These are phyloP conservation scores for Brevimyrus niger DNA, from an alignment of 2,113 vertebrate species.

Conservation along the genomic window DNA sequence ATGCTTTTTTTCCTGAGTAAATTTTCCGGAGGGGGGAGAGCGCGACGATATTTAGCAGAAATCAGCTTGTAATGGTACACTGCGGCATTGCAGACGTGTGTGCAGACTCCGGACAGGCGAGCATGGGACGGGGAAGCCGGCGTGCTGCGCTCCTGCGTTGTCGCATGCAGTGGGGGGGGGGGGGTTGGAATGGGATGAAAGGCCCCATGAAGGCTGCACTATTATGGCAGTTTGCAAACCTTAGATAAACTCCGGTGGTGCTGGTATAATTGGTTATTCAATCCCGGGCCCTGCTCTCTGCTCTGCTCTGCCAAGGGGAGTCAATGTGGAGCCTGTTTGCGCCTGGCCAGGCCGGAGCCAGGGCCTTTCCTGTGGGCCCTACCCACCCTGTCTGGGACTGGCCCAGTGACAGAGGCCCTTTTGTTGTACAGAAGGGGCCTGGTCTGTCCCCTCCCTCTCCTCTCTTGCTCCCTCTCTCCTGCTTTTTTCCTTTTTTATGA, in stretches of 20 bases:
- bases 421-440: constrained; percentile 82
- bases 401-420: constrained; percentile 88
- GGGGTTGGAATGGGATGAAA: constrained; percentile 73
- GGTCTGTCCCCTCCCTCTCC: constrained; percentile 49
- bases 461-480: constrained; percentile 27
- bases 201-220: constrained; percentile 76
- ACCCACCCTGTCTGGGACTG: constrained; percentile 93
- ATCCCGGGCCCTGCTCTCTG: constrained; percentile 81
- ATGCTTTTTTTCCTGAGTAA: not conserved
- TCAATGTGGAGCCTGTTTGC: constrained; percentile 91
- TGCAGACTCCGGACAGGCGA: not conserved
- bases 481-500: constrained; percentile 42
- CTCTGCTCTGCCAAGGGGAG: constrained; percentile 83
- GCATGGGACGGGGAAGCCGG: not conserved
- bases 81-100: not conserved
- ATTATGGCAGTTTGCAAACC: constrained; percentile 83
- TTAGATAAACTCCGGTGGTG: constrained; percentile 86
- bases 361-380: constrained; percentile 95
- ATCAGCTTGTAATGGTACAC: not conserved
- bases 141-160: constrained; percentile 55
- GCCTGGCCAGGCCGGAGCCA: constrained; percentile 78
- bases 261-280: constrained; percentile 96
- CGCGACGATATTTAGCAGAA: not conserved
- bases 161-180: constrained; percentile 50
- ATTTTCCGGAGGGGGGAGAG: not conserved